These are phyloP conservation scores for Mimas tiliae DNA, from an alignment of 2,888 invertebrate species.

Conservation along the genomic window DNA sequence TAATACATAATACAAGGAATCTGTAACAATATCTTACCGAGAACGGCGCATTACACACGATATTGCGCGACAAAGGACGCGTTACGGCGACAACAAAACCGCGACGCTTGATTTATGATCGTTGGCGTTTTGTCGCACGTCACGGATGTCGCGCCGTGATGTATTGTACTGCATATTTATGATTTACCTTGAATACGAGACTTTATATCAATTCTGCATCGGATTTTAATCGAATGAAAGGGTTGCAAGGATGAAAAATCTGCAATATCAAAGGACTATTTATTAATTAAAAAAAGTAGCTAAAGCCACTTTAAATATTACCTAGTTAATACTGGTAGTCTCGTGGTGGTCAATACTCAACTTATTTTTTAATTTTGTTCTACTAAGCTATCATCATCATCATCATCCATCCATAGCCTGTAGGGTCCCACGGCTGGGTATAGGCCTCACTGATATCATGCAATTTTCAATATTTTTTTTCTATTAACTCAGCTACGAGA, in stretches of 20 bases:
- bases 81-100: constrained; percentile 53
- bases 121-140: constrained; percentile 24
- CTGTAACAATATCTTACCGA: constrained; percentile 57
- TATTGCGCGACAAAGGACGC: constrained; percentile 55
- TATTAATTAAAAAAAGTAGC: too few species aligned
- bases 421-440: too few species aligned
- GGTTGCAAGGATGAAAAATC: neutral
- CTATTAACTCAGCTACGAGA: too few species aligned
- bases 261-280: too few species aligned
- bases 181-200: constrained; percentile 1
- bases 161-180: constrained; percentile 13
- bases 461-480: too few species aligned
- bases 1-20: constrained; percentile 38
- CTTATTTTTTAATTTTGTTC: too few species aligned
- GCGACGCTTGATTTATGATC: constrained; percentile 46
- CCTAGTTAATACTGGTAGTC: too few species aligned
- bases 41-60: constrained; percentile 49
- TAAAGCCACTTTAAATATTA: too few species aligned
- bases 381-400: too few species aligned
- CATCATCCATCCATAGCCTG: too few species aligned
- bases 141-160: constrained; percentile 5
- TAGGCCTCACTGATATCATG: too few species aligned
- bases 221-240: neutral
- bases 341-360: too few species aligned
- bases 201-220: neutral